Base-by-base conservation (phyloP, 1,140 invertebrate genomes). In the Arion vulgaris region DNA sequence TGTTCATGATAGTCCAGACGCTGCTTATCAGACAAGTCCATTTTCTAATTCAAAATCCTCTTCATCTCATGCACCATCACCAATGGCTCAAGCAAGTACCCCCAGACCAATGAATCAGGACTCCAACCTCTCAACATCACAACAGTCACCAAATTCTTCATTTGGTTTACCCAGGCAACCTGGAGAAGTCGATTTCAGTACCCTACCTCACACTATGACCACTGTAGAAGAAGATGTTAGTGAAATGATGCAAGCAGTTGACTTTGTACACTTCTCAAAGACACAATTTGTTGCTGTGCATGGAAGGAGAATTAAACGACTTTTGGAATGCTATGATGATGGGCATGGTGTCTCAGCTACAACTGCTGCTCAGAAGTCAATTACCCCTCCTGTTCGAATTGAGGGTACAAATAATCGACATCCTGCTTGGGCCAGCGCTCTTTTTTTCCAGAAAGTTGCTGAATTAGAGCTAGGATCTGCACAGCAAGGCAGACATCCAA, bases 301-400 rank as follows among this genome's bases (percentile, higher is more conserved):
- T 71, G 85, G 77, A 51, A 81, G 84, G 51, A 80, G 85, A 39
- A 84, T 87, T 23, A 86, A 86, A 51, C 79, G 86, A 23, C 85
- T 87, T 57, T n/a, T 87, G 62, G 86, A 87, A 79, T 86, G 84
- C 41, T 86, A 81, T 49, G 86, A 87, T 68, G 86, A 87, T 62
- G 86, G 86, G 9, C 78, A 84, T 28, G 86, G 86, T 26, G 85
- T 87, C n/a, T 86, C 86, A 0, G 86, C 86, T 13, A 86, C 86
- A 32, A 86, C 85, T 39, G 86, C 86, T 39, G 85, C 86, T 19
- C 86, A 87, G 72, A 86, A 87, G 72, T 87, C 86, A 41, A 87
- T 87, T 26, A 83, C 86, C 0, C 86, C 86, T n/a, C 85, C 85
- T 76, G 86, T 87, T 32, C 73, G 82, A 39, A 75, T 86, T 49